Percentiles rank a stretch among this genome's conserved stretches.
phyloP scores from a whole-genome alignment of 2,888 invertebrate genomes.

The Cantharis rustica region DNA sequence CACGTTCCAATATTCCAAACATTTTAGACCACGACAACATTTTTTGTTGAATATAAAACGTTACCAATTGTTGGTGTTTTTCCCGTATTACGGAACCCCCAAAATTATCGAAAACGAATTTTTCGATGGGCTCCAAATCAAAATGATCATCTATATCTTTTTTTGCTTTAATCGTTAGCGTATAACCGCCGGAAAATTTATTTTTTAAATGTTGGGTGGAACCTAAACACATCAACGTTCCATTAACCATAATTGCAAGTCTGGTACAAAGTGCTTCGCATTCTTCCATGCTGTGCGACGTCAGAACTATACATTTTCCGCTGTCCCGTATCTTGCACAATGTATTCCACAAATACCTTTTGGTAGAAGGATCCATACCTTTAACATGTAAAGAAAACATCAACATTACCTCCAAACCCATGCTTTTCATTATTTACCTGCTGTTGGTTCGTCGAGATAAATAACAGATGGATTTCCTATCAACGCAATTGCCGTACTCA shows the following conservation, averaged over 20 bases:
- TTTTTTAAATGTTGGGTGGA: constrained; percentile 81
- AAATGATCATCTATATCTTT: constrained; percentile 33
- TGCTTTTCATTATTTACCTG: not conserved
- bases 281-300: not conserved
- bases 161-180: constrained; percentile 54
- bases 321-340: constrained; percentile 69
- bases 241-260: constrained; percentile 87
- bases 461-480: constrained; percentile 60
- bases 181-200: constrained; percentile 70
- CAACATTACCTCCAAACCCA: not conserved
- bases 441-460: not conserved
- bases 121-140: constrained; percentile 16
- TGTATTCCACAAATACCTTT: constrained; percentile 81
- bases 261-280: constrained; percentile 1
- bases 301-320: constrained; percentile 68
- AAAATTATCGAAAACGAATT: constrained; percentile 45
- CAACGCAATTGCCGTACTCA: constrained; percentile 61
- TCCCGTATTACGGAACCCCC: constrained; percentile 59
- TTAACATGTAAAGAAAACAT: constrained; percentile 32
- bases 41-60: constrained; percentile 68
- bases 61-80: constrained; percentile 72
- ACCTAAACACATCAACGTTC: constrained; percentile 78
- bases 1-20: constrained; percentile 74
- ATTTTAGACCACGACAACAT: constrained; percentile 72
- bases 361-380: constrained; percentile 81